A percentile compares a stretch with the other conserved stretches of the same genome.
Conservation (phyloP, 1,140 invertebrate species). For the Bombyx mandarina region DNA sequence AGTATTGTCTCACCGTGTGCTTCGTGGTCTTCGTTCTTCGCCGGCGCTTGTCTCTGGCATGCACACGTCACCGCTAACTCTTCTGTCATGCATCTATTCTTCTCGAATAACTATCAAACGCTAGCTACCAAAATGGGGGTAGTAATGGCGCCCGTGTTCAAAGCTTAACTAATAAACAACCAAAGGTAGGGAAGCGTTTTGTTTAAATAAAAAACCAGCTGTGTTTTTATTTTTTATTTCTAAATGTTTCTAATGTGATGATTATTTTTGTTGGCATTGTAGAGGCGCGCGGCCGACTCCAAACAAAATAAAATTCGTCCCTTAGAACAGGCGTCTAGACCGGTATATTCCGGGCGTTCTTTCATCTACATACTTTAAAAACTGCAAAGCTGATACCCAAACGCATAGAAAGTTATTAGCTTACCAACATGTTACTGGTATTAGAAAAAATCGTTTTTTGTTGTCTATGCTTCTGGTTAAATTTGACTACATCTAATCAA, state of each 20-base stretch:
- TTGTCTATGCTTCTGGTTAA: conserved; percentile 10
- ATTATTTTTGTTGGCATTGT: conserved; percentile 35
- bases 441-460: conserved; percentile 53
- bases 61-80: conserved; percentile 41
- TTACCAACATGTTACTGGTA: conserved; percentile 8
- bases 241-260: conserved; percentile 34
- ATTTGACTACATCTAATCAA: background rate
- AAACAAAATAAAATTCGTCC: conserved; percentile 23
- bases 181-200: conserved; percentile 24
- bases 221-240: conserved; percentile 63
- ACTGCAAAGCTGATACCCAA: conserved; percentile 6
- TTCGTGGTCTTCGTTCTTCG: conserved; percentile 34
- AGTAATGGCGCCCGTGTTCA: conserved; percentile 43
- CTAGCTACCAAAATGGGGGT: conserved; percentile 28
- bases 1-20: conserved; percentile 40
- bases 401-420: conserved; percentile 8
- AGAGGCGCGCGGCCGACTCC: conserved; percentile 59
- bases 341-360: conserved; percentile 19
- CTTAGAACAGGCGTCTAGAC: conserved; percentile 33
- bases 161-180: conserved; percentile 43
- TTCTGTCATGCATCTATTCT: conserved; percentile 50
- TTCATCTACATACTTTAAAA: conserved; percentile 16
- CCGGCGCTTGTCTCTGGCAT: conserved; percentile 26
- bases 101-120: conserved; percentile 10
- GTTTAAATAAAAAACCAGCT: conserved; percentile 64